Evolutionary conservation across 2,113 vertebrate species (phyloP), one percentile per base, ranked within the genome.

Genomic region (Phylloscopus trochilus): DNA sequence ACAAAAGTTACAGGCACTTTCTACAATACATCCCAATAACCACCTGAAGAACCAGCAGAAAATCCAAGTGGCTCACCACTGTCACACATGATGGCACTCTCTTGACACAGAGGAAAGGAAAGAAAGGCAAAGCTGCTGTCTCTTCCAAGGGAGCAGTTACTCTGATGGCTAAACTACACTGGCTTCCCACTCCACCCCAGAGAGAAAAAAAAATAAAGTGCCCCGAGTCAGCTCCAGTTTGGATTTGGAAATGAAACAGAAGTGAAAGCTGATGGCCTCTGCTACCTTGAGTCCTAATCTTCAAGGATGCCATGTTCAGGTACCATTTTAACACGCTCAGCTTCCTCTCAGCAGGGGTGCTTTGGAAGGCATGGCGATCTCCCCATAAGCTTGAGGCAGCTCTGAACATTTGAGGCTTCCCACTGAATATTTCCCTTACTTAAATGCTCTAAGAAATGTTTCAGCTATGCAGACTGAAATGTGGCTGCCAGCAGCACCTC

Each of bases 21-120:
- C 55, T 51, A 30, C 23, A 62, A 21, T 14, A 37, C 24, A 68
- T 18, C 44, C 44, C 53, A 68, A 63, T 18, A 77, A 62, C 12
- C 59, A 74, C 30, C 28, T 35, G 27, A 63, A 74, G 43, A 58
- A 80, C 15, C 20, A 26, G 20, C 21, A 79, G 15, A 10, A 76
- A 39, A 44, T 9, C 3, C 20, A 59, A 90, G 41, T 7, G 3
- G 26, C 31, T 43, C 41, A 60, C 27, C 59, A 28, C 16, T 47
- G 39, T 13, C 39, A 59, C 6, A 10, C 0, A 0, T 52, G 15
- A 41, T 1, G 44, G 39, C n/a, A 21, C 11, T 21, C 28, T 16
- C 33, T 44, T 9, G 43, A 68, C 22, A 51, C 5, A n/a, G 35
- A 43, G 7, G 39, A 17, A 56, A 43, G 7, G 35, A 20, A 56